Conservation (phyloP, 2,113 vertebrate species). For the Rhadina sibilatrix region DNA sequence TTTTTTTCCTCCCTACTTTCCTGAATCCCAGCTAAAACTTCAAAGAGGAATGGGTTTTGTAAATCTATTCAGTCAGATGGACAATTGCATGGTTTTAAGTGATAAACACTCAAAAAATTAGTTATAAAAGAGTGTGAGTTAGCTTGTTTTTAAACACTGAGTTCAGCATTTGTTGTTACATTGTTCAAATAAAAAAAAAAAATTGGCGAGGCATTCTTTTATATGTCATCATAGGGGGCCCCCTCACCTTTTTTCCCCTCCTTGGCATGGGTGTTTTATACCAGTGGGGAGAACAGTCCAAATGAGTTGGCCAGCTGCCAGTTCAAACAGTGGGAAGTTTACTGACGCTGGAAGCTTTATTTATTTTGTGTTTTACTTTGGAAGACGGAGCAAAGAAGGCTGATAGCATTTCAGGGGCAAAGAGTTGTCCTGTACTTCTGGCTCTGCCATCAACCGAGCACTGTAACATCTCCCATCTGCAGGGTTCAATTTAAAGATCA, state of each 20-base stretch:
- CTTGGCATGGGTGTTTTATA: not conserved
- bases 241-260: not conserved
- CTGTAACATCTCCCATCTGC: not conserved
- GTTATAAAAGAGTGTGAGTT: not conserved
- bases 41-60: not conserved
- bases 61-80: not conserved
- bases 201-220: not conserved
- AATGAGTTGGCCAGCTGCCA: slow-evolving; percentile 32
- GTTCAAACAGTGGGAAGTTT: slow-evolving; percentile 33
- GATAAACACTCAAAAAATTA: not conserved
- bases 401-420: slow-evolving; percentile 32
- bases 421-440: not conserved
- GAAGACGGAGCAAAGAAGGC: slow-evolving; percentile 19
- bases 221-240: not conserved
- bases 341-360: slow-evolving; percentile 27
- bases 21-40: not conserved
- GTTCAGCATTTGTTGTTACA: not conserved
- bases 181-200: slow-evolving; percentile 12
- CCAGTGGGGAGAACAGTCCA: not conserved
- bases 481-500: slow-evolving; percentile 47
- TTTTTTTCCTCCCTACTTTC: not conserved
- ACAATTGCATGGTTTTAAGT: not conserved
- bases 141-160: not conserved
- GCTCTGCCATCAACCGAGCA: not conserved
- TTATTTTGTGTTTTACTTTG: slow-evolving; percentile 49